phyloP scores from a whole-genome alignment of 2,113 vertebrate genomes.

The Aphelocoma coerulescens region DNA sequence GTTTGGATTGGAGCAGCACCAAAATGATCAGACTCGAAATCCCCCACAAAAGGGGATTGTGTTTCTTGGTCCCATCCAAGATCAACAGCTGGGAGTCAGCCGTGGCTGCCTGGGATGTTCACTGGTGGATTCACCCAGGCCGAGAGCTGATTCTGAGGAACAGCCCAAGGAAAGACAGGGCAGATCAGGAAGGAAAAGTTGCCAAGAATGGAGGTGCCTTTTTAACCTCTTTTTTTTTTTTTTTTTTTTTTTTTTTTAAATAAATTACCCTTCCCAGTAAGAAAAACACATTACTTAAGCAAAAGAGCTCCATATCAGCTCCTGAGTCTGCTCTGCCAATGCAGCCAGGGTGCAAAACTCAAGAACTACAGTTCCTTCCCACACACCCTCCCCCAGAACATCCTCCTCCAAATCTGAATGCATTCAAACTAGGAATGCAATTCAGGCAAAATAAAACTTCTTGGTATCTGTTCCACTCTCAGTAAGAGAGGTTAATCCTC shows the following conservation, averaged over 20 bases:
- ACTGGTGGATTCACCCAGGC: neutral
- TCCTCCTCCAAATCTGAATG: neutral
- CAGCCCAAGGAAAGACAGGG: neutral
- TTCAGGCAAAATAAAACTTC: conserved; percentile 14
- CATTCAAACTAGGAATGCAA: neutral
- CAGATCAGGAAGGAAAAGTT: neutral
- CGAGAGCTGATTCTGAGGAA: neutral
- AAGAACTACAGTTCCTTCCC: neutral
- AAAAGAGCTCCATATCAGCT: neutral
- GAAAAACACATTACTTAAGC: neutral
- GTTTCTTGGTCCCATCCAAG: neutral
- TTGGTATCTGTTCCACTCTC: conserved; percentile 20
- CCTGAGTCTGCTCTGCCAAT: accelerated
- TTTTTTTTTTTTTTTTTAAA: neutral
- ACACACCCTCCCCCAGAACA: neutral
- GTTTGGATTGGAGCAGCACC: neutral
- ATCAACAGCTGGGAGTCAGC: neutral
- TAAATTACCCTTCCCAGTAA: neutral
- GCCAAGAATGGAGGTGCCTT: neutral
- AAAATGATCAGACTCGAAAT: neutral
- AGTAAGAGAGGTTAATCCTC: conserved; percentile 33
- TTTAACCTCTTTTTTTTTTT: neutral
- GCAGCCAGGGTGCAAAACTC: neutral
- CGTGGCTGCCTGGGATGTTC: accelerated
- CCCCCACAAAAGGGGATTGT: neutral